Base-by-base conservation (phyloP, 2,797 vertebrate species). In the Masticophis lateralis region DNA sequence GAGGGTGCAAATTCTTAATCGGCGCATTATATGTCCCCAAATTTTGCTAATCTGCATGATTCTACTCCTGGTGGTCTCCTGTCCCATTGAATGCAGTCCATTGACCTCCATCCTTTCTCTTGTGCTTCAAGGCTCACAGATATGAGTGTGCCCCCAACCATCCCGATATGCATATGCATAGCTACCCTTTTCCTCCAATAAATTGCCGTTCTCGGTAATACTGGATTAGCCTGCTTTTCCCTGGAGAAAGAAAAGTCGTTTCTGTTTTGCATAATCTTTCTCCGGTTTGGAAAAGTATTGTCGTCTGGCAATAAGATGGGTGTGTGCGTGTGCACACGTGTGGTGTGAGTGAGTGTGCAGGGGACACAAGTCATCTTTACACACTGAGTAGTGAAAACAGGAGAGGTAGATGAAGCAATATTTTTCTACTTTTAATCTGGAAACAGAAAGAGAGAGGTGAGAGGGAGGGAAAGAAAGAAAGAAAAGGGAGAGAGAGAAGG, bases 161-260 rank as follows among this genome's bases (percentile, higher is more conserved):
- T 2, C 27, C 2, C 1, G 9, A 27, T 27, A 27, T 25, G 60
- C 57, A 28, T 1, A 5, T 7, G 5, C 32, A 3, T 37, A 28
- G 25, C 14, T 13, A 16, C 47, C 92, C 86, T 28, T 43, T 94
- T 20, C 32, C 74, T 63, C 74, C 91, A 92, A 94, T 92, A 86
- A n/a, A 2, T 37, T 63, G 61, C 88, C 63, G 91, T 60, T 93
- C 51, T 90, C 69, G 25, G 94, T 97, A 97, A 97, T 97, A 97
- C 96, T 97, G 96, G 97, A 97, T 97, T 97, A 97, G 95, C 97
- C 97, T 96, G 96, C 93, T 97, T 97, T 87, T 95, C 95, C 88
- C 5, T 20, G 25, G 7, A 6, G 6, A 96, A 1, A 53, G 94
- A 97, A 57, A 97, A 95, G 95, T 95, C 94, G 91, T 96, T 96